These are phyloP conservation scores for Zingel zingel DNA, from an alignment of 2,113 vertebrate species.

Conservation along the genomic window DNA sequence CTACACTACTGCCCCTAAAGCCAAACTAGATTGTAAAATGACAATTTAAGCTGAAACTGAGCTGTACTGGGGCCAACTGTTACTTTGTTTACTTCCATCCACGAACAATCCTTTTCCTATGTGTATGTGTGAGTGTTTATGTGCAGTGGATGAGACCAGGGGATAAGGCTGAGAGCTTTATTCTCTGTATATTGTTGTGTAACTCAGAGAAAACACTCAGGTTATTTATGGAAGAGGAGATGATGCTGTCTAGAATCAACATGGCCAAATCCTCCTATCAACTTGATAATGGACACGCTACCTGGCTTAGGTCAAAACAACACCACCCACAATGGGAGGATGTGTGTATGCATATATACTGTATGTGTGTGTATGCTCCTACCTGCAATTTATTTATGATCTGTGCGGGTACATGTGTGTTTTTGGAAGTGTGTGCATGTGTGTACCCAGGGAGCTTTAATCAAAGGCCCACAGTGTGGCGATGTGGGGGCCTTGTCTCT, in stretches of 20 bases:
- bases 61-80: slow-evolving; percentile 6
- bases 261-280: slow-evolving; percentile 83
- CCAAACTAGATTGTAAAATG: slow-evolving; percentile 51
- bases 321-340: slow-evolving; percentile 67
- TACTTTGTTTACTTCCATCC: slow-evolving; percentile 50
- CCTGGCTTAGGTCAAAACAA: slow-evolving; percentile 81
- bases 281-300: slow-evolving; percentile 83
- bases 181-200: slow-evolving; percentile 73
- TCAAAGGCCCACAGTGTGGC: slow-evolving; percentile 79
- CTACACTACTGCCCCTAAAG: slow-evolving; percentile 7
- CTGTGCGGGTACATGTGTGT: slow-evolving; percentile 48
- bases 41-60: slow-evolving; percentile 56
- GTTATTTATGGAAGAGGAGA: slow-evolving; percentile 76
- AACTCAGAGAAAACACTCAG: slow-evolving; percentile 71
- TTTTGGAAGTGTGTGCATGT: slow-evolving; percentile 60
- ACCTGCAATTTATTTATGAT: slow-evolving; percentile 75
- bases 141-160: slow-evolving; percentile 45
- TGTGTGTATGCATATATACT: slow-evolving; percentile 56
- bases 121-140: slow-evolving; percentile 30
- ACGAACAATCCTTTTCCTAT: slow-evolving; percentile 46
- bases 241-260: slow-evolving; percentile 81
- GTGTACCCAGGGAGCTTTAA: slow-evolving; percentile 83
- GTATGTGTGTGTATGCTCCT: slow-evolving; percentile 53
- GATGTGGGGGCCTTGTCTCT: slow-evolving; percentile 65
- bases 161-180: slow-evolving; percentile 70